Evolutionary conservation across 2,888 invertebrate species (phyloP).

Genomic region (Dysmachus trigonus): DNA sequence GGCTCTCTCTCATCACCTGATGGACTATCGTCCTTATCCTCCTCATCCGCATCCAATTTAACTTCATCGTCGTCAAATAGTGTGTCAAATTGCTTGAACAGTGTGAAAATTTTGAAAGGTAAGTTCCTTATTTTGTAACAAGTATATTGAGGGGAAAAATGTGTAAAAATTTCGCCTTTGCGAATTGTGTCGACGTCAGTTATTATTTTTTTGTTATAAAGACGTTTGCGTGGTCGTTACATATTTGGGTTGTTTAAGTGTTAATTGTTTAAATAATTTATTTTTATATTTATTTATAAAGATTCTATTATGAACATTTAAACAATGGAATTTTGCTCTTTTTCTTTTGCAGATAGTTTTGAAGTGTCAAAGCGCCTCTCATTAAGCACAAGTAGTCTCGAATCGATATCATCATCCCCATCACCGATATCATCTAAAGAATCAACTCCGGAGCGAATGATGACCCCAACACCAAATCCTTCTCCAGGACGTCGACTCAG

Average conservation of each 20-base stretch:
- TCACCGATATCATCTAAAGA: conserved; percentile 28
- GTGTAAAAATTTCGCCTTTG: not conserved
- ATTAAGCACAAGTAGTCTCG: conserved; percentile 22
- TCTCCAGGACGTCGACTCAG: not conserved
- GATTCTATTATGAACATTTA: not conserved
- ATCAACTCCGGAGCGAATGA: not conserved
- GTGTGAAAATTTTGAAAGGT: conserved; percentile 37
- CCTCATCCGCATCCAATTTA: conserved; percentile 43
- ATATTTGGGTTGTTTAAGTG: not conserved
- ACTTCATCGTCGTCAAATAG: conserved; percentile 33
- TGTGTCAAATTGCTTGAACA: conserved; percentile 41
- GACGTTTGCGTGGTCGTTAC: not conserved
- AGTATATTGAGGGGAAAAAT: not conserved
- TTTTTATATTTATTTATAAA: not conserved
- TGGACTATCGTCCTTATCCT: conserved; percentile 28
- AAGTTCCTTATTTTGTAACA: conserved; percentile 6
- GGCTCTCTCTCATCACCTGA: conserved; percentile 36
- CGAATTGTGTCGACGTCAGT: not conserved
- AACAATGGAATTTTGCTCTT: not conserved
- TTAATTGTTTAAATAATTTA: not conserved
- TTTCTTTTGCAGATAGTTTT: conserved; percentile 19
- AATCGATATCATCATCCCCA: conserved; percentile 20
- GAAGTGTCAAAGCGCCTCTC: conserved; percentile 16
- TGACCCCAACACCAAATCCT: not conserved
- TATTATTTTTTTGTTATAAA: not conserved